These are phyloP conservation scores for Timema podura DNA, from an alignment of 2,888 invertebrate species.

Conservation along the genomic window DNA sequence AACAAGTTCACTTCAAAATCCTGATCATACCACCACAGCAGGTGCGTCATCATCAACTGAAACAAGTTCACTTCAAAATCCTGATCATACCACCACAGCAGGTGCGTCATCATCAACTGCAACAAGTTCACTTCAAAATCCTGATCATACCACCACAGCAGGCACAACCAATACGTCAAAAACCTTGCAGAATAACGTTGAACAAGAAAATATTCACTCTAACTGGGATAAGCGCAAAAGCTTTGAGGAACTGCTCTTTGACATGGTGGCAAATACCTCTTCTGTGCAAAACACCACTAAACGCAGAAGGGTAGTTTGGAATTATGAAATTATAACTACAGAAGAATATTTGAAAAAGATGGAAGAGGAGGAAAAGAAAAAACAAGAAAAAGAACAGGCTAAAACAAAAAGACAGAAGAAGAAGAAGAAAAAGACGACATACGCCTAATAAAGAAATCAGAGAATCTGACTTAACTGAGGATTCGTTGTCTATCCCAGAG, in stretches of 20 bases:
- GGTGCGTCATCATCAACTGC: not conserved
- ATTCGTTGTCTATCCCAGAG: not conserved
- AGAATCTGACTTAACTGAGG: not conserved
- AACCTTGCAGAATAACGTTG: not conserved
- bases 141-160: not conserved
- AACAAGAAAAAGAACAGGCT: not conserved
- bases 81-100: not conserved
- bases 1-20: too few relatives aligned
- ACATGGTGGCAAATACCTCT: not conserved
- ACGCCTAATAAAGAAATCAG: not conserved
- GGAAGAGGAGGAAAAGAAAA: conserved; percentile 3
- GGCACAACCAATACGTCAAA: not conserved
- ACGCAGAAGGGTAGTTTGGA: not conserved
- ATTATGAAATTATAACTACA: conserved; percentile 9
- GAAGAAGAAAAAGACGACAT: not conserved
- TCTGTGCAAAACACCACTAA: too few relatives aligned
- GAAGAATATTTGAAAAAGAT: not conserved
- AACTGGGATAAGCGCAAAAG: not conserved
- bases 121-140: not conserved
- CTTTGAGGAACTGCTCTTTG: not conserved
- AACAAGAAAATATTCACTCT: not conserved
- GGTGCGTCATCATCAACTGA: too few relatives aligned
- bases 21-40: too few relatives aligned
- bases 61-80: not conserved
- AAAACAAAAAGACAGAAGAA: not conserved